A percentile compares a stretch with the other conserved stretches of the same genome.
Conservation (phyloP, 2,113 vertebrate genomes). For the Hippocampus abdominalis region DNA sequence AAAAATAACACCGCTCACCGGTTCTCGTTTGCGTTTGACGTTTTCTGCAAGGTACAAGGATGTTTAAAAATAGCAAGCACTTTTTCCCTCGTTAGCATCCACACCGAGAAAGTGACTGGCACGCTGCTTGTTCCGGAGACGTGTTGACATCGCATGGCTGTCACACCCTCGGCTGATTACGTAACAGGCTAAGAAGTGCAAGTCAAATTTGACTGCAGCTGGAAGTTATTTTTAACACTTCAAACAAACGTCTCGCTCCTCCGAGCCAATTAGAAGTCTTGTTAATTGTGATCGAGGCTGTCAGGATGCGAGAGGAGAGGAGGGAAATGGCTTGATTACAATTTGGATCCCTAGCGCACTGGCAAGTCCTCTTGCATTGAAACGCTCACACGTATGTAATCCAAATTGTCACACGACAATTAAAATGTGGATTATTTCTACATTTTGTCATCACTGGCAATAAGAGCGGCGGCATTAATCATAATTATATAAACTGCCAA, state of each 20-base stretch:
- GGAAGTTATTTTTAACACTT: constrained; percentile 43
- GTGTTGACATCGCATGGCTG: constrained; percentile 46
- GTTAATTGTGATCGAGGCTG: constrained; percentile 31
- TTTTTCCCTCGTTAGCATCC: constrained; percentile 37
- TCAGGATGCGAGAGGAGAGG: constrained; percentile 10
- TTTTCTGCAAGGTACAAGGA: background rate
- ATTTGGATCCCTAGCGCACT: background rate
- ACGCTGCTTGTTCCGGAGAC: constrained; percentile 24
- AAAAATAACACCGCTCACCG: constrained; percentile 8
- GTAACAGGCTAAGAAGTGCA: constrained; percentile 23
- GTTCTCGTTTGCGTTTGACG: constrained; percentile 15
- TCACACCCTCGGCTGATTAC: constrained; percentile 22
- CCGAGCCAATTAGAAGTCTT: constrained; percentile 22
- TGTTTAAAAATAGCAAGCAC: constrained; percentile 25
- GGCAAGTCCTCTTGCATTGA: background rate
- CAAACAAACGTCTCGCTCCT: constrained; percentile 30
- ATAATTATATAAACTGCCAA: no score
- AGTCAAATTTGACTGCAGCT: constrained; percentile 31
- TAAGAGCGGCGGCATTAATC: no score
- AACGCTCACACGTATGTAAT: background rate
- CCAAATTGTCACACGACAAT: background rate
- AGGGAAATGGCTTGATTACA: background rate
- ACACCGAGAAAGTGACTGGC: constrained; percentile 25
- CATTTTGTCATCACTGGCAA: background rate
- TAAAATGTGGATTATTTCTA: background rate